These are phyloP conservation scores for Poeciliopsis presidionis DNA, from an alignment of 2,797 vertebrate species.

Conservation along the genomic window DNA sequence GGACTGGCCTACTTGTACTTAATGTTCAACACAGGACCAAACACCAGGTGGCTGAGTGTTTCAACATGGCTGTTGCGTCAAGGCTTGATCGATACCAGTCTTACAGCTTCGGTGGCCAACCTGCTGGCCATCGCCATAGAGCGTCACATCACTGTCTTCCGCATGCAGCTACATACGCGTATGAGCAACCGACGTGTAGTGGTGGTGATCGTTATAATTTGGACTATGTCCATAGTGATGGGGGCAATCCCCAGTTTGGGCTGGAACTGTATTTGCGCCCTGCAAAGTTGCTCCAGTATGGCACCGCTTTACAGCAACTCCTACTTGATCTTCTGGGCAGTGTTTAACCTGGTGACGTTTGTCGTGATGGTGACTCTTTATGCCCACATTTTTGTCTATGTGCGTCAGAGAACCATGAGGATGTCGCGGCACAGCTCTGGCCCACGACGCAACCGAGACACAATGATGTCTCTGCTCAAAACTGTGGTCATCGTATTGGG, in stretches of 20 bases:
- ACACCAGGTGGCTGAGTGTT: constrained; percentile 93
- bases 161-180: constrained; percentile 98
- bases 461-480: constrained; percentile 99
- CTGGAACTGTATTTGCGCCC: constrained; percentile 98
- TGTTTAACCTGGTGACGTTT: constrained; percentile 98
- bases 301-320: constrained; percentile 98
- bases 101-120: constrained; percentile 97
- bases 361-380: constrained; percentile 98
- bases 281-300: constrained; percentile 95
- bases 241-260: constrained; percentile 97
- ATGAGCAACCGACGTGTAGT: constrained; percentile 98
- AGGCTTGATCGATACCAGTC: constrained; percentile 96
- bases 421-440: constrained; percentile 98
- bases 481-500: constrained; percentile 97
- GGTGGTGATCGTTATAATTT: constrained; percentile 97
- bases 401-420: constrained; percentile 98
- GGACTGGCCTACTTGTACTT: constrained; percentile 98
- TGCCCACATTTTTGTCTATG: constrained; percentile 98
- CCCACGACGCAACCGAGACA: constrained; percentile 94
- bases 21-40: constrained; percentile 99
- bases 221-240: constrained; percentile 98
- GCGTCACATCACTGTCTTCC: constrained; percentile 97
- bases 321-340: constrained; percentile 98
- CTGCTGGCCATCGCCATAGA: constrained; percentile 97
- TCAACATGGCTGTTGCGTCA: constrained; percentile 97